A percentile compares a stretch with the other conserved stretches of the same genome.
These are phyloP conservation scores for Actinia equina DNA, from an alignment of 64 coral and sea anemone species.

Conservation along the genomic window DNA sequence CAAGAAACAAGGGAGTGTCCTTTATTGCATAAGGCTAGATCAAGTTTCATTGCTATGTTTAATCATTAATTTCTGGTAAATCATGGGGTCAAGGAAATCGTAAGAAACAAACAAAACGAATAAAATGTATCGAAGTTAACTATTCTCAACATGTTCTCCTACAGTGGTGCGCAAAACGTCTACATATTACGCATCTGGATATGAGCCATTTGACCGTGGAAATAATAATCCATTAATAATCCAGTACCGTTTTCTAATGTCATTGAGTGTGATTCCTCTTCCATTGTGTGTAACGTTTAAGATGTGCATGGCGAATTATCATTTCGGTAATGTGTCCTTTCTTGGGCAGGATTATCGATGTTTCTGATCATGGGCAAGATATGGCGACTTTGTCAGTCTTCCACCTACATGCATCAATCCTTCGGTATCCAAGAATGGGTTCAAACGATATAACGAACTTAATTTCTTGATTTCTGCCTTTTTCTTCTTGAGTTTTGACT, in stretches of 20 bases:
- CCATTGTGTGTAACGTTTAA: constrained; percentile 13
- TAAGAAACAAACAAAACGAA: no score
- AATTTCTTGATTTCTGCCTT: not conserved
- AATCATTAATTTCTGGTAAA: no score
- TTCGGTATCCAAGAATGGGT: not conserved
- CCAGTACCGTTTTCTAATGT: constrained; percentile 30
- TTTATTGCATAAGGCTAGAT: no score
- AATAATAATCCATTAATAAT: constrained; percentile 20
- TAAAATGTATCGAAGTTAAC: no score
- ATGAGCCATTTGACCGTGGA: constrained; percentile 30
- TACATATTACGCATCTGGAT: constrained; percentile 34
- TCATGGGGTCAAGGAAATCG: no score
- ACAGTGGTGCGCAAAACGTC: constrained; percentile 5
- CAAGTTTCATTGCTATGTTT: no score
- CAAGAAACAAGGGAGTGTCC: no score
- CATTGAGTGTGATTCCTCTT: constrained; percentile 32
- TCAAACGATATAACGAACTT: not conserved
- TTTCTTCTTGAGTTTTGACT: not conserved
- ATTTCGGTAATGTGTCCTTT: constrained; percentile 31
- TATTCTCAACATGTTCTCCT: not conserved
- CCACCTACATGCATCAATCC: not conserved
- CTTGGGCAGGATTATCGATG: constrained; percentile 23
- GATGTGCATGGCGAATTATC: constrained; percentile 28
- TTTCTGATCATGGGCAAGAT: not conserved
- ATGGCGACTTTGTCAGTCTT: not conserved